phyloP scores from a whole-genome alignment of 2,113 vertebrate species.

The Saccopteryx bilineata region DNA sequence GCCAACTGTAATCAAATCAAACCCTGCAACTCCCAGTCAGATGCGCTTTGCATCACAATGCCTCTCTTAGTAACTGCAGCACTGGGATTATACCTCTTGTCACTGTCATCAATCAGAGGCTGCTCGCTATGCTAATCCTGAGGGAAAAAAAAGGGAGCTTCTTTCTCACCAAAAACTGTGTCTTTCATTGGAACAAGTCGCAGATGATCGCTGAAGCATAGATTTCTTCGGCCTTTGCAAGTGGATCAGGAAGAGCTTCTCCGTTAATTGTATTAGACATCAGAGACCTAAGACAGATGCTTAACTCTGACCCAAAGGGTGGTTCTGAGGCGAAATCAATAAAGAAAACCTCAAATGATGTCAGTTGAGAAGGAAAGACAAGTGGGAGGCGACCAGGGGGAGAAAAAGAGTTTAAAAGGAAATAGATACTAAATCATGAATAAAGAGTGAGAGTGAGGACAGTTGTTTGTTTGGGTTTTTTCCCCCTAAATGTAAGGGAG shows the following conservation, averaged over 20 bases:
- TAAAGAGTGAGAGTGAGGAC: neutral
- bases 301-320: neutral
- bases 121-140: neutral
- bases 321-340: constrained; percentile 17
- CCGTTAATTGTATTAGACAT: neutral
- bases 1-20: neutral
- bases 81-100: neutral
- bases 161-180: constrained; percentile 3
- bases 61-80: neutral
- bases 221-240: neutral
- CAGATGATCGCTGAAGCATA: neutral
- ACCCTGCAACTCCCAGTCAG: neutral
- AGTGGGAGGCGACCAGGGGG: neutral
- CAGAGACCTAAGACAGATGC: neutral
- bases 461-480: neutral
- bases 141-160: neutral
- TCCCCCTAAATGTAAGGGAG: neutral
- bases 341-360: neutral
- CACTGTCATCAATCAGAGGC: neutral
- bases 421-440: constrained; percentile 4
- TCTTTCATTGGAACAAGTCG: constrained; percentile 1
- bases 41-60: neutral
- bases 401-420: neutral
- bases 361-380: constrained; percentile 21
- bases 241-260: neutral